A percentile compares a stretch with the other conserved stretches of the same genome.
These are phyloP conservation scores for Heliocidaris erythrogramma DNA, from an alignment of 35 echinoderm and acorn worm genomes.

Conservation along the genomic window DNA sequence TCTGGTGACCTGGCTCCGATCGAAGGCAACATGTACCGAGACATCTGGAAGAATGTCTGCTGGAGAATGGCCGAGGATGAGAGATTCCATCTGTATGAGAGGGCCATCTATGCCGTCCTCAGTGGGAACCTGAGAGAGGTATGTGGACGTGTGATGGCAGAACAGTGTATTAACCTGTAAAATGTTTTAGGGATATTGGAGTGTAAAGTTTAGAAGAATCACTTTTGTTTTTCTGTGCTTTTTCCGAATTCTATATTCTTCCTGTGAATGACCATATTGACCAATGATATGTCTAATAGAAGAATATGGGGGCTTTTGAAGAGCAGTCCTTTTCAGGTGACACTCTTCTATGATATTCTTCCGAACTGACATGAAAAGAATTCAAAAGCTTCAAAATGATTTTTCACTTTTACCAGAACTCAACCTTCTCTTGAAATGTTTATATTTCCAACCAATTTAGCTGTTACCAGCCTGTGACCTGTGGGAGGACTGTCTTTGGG, in stretches of 20 bases:
- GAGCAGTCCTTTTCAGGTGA: no score
- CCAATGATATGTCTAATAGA: no score
- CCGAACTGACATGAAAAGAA: no score
- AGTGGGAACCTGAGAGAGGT: constrained; percentile 99
- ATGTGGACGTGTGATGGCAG: background rate
- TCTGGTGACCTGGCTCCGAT: constrained; percentile 66
- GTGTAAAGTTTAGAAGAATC: background rate
- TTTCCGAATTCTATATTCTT: no score
- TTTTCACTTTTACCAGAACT: no score
- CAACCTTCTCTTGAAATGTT: background rate
- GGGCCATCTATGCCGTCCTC: constrained; percentile 90
- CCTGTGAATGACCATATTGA: no score
- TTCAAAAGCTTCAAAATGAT: no score
- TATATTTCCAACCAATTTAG: constrained; percentile 40
- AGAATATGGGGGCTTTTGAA: no score
- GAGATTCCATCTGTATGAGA: constrained; percentile 75
- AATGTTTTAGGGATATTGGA: background rate
- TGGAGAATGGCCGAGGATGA: constrained; percentile 97
- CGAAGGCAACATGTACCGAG: constrained; percentile 82
- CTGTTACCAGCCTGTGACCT: constrained; percentile 74
- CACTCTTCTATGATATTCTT: no score
- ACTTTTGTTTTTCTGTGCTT: no score
- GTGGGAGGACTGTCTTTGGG: constrained; percentile 95
- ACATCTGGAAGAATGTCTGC: constrained; percentile 91
- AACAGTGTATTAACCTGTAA: no score